A percentile compares a stretch with the other conserved stretches of the same genome.
phyloP scores from a whole-genome alignment of 2,797 vertebrate species.

The Neosalanx taihuensis region DNA sequence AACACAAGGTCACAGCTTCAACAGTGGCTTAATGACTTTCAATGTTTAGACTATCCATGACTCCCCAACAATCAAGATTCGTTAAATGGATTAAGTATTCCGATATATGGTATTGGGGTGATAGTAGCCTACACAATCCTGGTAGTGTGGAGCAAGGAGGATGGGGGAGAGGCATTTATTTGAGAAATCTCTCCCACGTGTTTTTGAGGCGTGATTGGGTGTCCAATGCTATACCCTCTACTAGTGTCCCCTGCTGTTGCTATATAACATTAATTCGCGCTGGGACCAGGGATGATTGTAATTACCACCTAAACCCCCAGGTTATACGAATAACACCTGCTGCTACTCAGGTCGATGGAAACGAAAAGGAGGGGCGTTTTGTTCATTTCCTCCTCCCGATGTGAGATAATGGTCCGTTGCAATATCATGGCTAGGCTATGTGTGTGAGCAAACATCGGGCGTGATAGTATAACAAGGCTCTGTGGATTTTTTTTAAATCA shows the following conservation, averaged over 20 bases:
- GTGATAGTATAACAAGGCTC: background rate
- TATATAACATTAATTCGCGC: slow-evolving; percentile 44
- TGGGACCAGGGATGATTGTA: slow-evolving; percentile 51
- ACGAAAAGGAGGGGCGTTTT: slow-evolving; percentile 51
- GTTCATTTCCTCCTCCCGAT: slow-evolving; percentile 55
- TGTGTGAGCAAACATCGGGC: slow-evolving; percentile 23
- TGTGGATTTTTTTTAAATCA: background rate
- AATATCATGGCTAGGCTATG: slow-evolving; percentile 34
- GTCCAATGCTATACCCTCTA: slow-evolving; percentile 41
- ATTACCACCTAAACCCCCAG: slow-evolving; percentile 65
- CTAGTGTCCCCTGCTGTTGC: slow-evolving; percentile 42
- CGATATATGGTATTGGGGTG: slow-evolving; percentile 6
- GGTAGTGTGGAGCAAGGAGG: slow-evolving; percentile 39
- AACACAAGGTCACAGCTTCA: slow-evolving; percentile 74
- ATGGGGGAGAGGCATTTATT: slow-evolving; percentile 58
- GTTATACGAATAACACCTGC: slow-evolving; percentile 76
- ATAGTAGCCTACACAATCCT: slow-evolving; percentile 19
- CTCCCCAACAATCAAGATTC: slow-evolving; percentile 29
- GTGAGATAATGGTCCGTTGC: slow-evolving; percentile 64
- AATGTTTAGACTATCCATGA: slow-evolving; percentile 31
- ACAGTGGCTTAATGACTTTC: slow-evolving; percentile 37
- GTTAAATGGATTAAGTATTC: slow-evolving; percentile 7
- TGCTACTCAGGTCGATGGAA: slow-evolving; percentile 53
- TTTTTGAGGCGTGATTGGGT: slow-evolving; percentile 71
- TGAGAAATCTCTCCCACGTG: slow-evolving; percentile 75